Conservation (phyloP, 2,797 vertebrate species). For the Poeciliopsis infans region DNA sequence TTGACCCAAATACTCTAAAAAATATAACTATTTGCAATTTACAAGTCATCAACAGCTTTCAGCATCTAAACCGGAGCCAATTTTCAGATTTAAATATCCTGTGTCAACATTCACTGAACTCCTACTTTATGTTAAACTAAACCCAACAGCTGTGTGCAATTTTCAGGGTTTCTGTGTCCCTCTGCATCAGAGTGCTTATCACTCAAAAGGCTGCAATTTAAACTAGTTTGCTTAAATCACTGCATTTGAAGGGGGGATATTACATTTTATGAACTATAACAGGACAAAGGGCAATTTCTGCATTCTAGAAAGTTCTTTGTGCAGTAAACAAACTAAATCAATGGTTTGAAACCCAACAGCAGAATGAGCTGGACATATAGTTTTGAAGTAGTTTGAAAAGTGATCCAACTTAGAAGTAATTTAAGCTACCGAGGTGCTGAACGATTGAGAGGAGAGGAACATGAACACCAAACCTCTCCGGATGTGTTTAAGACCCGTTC, state of each 20-base stretch:
- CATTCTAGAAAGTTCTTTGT: neutral
- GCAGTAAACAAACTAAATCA: neutral
- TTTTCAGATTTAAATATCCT: conserved; percentile 3
- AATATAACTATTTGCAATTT: neutral
- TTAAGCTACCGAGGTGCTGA: conserved; percentile 5
- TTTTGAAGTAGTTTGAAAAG: neutral
- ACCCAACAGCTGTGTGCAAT: conserved; percentile 13
- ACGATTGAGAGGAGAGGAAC: conserved; percentile 30
- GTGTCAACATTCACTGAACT: conserved; percentile 3
- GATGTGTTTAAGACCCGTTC: conserved; percentile 27
- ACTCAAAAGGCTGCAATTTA: neutral
- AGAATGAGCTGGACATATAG: neutral
- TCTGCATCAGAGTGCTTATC: neutral
- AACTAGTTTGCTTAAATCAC: neutral
- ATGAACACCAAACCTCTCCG: conserved; percentile 44
- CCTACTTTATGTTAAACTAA: conserved; percentile 6
- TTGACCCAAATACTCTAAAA: neutral
- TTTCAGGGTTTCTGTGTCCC: neutral
- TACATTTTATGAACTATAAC: neutral
- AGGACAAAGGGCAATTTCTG: neutral
- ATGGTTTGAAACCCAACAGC: neutral
- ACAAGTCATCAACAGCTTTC: neutral
- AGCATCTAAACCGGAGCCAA: conserved; percentile 1
- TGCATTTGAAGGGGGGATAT: neutral
- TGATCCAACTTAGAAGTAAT: neutral